phyloP scores from a whole-genome alignment of 2,113 vertebrate genomes.

The Gopherus flavomarginatus region DNA sequence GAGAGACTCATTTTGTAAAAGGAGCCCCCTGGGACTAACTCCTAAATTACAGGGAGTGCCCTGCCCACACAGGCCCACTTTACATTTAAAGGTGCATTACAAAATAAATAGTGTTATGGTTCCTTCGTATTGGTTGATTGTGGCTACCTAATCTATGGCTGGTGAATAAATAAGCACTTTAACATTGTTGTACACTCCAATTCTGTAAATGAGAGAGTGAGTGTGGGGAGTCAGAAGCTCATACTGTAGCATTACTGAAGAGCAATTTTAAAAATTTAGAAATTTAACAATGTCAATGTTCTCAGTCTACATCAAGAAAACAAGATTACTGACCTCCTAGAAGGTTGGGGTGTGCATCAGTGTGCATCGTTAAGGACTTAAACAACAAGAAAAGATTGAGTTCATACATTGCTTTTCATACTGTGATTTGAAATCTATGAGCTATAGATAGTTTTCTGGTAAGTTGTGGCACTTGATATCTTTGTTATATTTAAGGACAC shows the following conservation, averaged over 20 bases:
- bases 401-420: not conserved
- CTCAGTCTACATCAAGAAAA: not conserved
- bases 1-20: not conserved
- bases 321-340: not conserved
- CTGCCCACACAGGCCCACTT: not conserved
- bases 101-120: not conserved
- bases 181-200: not conserved
- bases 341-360: not conserved
- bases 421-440: not conserved
- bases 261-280: not conserved
- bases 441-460: not conserved
- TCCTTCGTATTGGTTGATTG: not conserved
- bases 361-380: not conserved
- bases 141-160: not conserved
- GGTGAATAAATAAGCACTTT: not conserved
- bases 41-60: accelerated
- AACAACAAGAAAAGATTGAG: not conserved
- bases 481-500: not conserved
- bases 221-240: accelerated
- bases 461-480: not conserved
- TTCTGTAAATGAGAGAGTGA: not conserved
- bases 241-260: accelerated
- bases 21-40: not conserved
- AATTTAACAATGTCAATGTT: accelerated
- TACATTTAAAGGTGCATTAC: not conserved